Percentiles rank a stretch among this genome's conserved stretches.
Evolutionary conservation across 2,888 invertebrate genomes (phyloP).

Genomic region (Euspilapteryx auroguttella): DNA sequence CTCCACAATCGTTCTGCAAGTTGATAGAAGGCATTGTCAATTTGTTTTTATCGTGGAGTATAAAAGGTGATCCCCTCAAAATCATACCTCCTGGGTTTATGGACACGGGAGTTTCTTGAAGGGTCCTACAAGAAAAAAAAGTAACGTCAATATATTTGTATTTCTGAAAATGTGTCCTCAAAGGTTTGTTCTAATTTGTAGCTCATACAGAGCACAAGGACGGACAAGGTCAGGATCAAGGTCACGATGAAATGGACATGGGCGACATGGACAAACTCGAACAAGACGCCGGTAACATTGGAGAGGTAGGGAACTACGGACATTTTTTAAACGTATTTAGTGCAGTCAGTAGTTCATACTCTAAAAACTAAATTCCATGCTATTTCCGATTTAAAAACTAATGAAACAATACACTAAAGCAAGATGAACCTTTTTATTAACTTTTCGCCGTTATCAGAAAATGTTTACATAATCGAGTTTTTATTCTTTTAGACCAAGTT

Average conservation of each 20-base stretch:
- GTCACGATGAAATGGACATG: constrained; percentile 50
- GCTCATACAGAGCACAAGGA: constrained; percentile 11
- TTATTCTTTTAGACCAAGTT: too few relatives aligned
- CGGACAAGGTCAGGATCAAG: constrained; percentile 24
- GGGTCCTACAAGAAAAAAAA: too few relatives aligned
- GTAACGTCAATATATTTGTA: too few relatives aligned
- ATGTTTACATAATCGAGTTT: too few relatives aligned
- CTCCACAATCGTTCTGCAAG: constrained; percentile 51
- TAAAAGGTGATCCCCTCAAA: constrained; percentile 14
- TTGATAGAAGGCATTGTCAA: constrained; percentile 30
- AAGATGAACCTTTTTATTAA: too few relatives aligned
- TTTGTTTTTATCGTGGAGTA: constrained; percentile 50
- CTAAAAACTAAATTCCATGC: too few relatives aligned
- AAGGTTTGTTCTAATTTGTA: constrained; percentile 8
- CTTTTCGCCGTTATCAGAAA: too few relatives aligned
- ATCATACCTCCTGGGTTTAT: constrained; percentile 7
- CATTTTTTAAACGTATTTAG: too few relatives aligned
- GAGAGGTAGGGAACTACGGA: constrained; percentile 27
- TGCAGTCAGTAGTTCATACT: too few relatives aligned
- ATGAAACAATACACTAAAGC: too few relatives aligned
- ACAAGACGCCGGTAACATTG: constrained; percentile 49
- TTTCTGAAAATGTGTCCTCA: too few relatives aligned
- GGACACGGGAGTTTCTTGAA: constrained; percentile 11
- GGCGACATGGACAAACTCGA: constrained; percentile 55
- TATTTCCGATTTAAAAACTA: too few relatives aligned